These are phyloP conservation scores for Heliconius aoede DNA, from an alignment of 2,888 invertebrate genomes.

Conservation along the genomic window DNA sequence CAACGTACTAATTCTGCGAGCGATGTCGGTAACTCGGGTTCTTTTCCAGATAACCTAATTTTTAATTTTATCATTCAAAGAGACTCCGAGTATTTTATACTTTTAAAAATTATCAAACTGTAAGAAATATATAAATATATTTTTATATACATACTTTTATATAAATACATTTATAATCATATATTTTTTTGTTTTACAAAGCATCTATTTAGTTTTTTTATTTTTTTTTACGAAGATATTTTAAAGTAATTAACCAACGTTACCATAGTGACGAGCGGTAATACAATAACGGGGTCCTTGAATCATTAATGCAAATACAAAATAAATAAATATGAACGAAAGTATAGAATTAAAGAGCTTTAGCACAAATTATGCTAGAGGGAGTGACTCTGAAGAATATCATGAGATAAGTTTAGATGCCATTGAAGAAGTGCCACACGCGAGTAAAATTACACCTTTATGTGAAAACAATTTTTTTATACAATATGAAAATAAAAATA, in stretches of 20 bases:
- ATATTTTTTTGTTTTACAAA: neutral
- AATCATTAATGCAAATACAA: neutral
- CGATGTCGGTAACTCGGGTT: too few relatives aligned
- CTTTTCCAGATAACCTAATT: too few relatives aligned
- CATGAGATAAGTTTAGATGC: constrained; percentile 67
- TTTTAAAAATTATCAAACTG: neutral
- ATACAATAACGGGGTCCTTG: neutral
- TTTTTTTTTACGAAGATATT: too few relatives aligned
- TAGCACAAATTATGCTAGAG: constrained; percentile 50
- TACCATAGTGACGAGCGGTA: constrained; percentile 2
- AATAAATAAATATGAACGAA: constrained; percentile 58
- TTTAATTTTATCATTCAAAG: too few relatives aligned
- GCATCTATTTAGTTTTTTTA: neutral
- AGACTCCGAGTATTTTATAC: too few relatives aligned
- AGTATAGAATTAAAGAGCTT: constrained; percentile 64
- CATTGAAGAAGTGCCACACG: constrained; percentile 52
- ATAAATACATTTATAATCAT: too few relatives aligned
- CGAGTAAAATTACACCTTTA: constrained; percentile 51
- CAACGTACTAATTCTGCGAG: too few relatives aligned
- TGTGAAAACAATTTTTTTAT: constrained; percentile 70
- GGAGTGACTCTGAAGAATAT: constrained; percentile 70
- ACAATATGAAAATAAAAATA: constrained; percentile 56
- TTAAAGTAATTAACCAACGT: neutral
- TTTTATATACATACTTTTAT: too few relatives aligned
- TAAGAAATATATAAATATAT: neutral